These are phyloP conservation scores for Prorops nasuta DNA, from an alignment of 1,140 invertebrate species.

Conservation along the genomic window DNA sequence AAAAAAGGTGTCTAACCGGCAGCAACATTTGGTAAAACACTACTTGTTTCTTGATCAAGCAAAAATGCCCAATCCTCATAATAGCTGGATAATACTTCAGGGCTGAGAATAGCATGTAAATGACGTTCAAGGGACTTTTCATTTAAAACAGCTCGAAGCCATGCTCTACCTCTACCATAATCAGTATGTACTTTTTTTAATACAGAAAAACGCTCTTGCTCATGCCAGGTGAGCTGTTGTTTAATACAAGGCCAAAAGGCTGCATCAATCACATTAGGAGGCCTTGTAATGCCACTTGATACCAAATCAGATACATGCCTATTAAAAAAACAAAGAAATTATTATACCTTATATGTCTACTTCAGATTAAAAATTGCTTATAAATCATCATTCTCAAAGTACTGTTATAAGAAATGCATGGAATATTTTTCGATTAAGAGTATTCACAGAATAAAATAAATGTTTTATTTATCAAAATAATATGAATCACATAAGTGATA, in stretches of 20 bases:
- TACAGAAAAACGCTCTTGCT: slow-evolving; percentile 80
- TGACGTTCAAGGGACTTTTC: slow-evolving; percentile 86
- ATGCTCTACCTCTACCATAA: slow-evolving; percentile 79
- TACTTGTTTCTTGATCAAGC: slow-evolving; percentile 71
- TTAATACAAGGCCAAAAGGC: slow-evolving; percentile 70
- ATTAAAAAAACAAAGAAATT: slow-evolving; percentile 20
- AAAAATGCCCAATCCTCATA: slow-evolving; percentile 86
- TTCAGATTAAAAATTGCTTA: too few relatives aligned
- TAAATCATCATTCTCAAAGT: too few relatives aligned
- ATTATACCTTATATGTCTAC: too few relatives aligned
- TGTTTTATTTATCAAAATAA: background rate
- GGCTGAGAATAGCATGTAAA: slow-evolving; percentile 73
- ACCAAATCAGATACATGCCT: slow-evolving; percentile 65
- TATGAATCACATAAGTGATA: too few relatives aligned
- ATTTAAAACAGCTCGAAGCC: slow-evolving; percentile 83
- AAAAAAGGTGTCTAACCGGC: too few relatives aligned
- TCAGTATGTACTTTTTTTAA: slow-evolving; percentile 80
- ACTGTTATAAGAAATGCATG: too few relatives aligned
- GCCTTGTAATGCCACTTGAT: slow-evolving; percentile 44
- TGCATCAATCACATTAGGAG: slow-evolving; percentile 38
- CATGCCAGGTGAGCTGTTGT: slow-evolving; percentile 79
- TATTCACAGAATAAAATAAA: slow-evolving; percentile 10
- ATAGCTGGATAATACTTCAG: slow-evolving; percentile 67
- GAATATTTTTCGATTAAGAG: slow-evolving; percentile 29
- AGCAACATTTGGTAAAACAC: slow-evolving; percentile 76